phyloP scores from a whole-genome alignment of 92 coral and sea anemone genomes.

The Actinostola sp. region DNA sequence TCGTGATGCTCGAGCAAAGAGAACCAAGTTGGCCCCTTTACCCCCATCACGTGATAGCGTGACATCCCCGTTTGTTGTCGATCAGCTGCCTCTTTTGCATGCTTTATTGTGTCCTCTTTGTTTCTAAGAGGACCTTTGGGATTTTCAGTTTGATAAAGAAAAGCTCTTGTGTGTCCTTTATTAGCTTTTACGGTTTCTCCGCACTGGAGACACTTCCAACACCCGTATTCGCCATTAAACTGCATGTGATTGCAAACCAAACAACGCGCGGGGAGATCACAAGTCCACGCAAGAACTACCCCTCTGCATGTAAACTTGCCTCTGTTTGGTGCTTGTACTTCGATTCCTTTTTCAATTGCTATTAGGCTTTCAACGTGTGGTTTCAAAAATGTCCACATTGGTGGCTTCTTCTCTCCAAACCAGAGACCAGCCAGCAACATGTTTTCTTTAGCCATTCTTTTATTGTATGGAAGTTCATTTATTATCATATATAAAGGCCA shows the following conservation, averaged over 20 bases:
- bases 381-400: constrained; percentile 65
- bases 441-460: constrained; percentile 61
- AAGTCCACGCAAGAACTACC: constrained; percentile 34
- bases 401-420: constrained; percentile 72
- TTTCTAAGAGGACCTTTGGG: constrained; percentile 72
- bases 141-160: constrained; percentile 42
- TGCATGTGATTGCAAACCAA: constrained; percentile 71
- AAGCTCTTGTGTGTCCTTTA: constrained; percentile 18
- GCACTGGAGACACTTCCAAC: constrained; percentile 71
- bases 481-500: constrained; percentile 69
- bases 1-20: constrained; percentile 10
- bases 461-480: constrained; percentile 55
- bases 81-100: constrained; percentile 43
- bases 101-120: constrained; percentile 15
- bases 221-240: constrained; percentile 64
- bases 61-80: constrained; percentile 19
- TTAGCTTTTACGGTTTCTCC: constrained; percentile 59
- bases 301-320: constrained; percentile 55
- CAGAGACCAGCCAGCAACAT: constrained; percentile 76
- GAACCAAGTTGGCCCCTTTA: constrained; percentile 48
- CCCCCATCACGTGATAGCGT: constrained; percentile 27
- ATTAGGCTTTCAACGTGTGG: constrained; percentile 38
- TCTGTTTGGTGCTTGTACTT: constrained; percentile 40
- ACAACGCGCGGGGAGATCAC: constrained; percentile 72
- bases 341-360: constrained; percentile 62